A percentile compares a stretch with the other conserved stretches of the same genome.
Conservation (phyloP, 1,140 invertebrate species). For the Penaeus vannamei region DNA sequence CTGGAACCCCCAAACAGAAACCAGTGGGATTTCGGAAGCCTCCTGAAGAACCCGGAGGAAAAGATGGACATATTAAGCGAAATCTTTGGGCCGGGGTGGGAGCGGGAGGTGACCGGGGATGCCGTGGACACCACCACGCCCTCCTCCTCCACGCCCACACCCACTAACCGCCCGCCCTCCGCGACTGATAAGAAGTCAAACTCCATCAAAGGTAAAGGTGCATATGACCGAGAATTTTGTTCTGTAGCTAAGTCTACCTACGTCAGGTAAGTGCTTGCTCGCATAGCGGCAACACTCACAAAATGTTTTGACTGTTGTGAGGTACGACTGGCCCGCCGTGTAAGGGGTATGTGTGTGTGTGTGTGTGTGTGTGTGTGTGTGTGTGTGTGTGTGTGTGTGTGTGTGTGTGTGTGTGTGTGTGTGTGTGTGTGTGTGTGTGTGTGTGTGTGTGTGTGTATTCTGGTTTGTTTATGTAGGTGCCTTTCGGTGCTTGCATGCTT, state of each 20-base stretch:
- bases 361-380: not conserved
- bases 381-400: slow-evolving; percentile 9
- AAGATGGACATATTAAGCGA: slow-evolving; percentile 66
- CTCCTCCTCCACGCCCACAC: slow-evolving; percentile 66
- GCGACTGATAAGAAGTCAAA: slow-evolving; percentile 66
- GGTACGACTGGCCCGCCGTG: too few relatives aligned
- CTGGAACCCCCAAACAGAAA: slow-evolving; percentile 49
- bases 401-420: not conserved
- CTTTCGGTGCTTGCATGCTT: not conserved
- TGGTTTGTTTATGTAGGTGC: too few relatives aligned
- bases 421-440: not conserved
- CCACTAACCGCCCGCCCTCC: slow-evolving; percentile 60
- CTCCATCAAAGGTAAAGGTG: slow-evolving; percentile 68
- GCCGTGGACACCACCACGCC: slow-evolving; percentile 66
- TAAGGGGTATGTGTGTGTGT: too few relatives aligned
- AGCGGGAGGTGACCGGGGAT: slow-evolving; percentile 53
- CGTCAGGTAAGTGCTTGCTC: slow-evolving; percentile 1
- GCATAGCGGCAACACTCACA: not conserved
- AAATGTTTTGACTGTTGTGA: not conserved
- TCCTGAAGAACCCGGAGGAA: slow-evolving; percentile 56
- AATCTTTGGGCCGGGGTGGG: slow-evolving; percentile 63
- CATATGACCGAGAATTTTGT: slow-evolving; percentile 38
- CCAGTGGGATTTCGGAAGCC: slow-evolving; percentile 63
- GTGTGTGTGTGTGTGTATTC: not conserved
- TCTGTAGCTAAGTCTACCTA: not conserved